phyloP scores from a whole-genome alignment of 2,797 vertebrate species.

The Myotis pilosus region DNA sequence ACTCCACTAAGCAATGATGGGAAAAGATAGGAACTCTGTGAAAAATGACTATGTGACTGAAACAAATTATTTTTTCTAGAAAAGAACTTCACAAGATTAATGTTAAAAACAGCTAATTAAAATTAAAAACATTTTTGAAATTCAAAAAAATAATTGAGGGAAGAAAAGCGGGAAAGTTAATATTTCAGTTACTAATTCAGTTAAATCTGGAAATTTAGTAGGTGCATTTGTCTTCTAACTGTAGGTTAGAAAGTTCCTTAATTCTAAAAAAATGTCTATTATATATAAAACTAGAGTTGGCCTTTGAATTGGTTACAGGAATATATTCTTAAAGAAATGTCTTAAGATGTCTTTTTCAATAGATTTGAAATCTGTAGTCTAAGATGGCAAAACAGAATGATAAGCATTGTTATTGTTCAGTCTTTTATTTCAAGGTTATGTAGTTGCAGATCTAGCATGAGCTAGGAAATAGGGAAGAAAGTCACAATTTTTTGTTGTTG shows the following conservation, averaged over 20 bases:
- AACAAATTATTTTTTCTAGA: not conserved
- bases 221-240: not conserved
- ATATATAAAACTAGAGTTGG: conserved; percentile 5
- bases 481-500: not conserved
- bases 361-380: conserved; percentile 2
- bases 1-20: not conserved
- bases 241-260: not conserved
- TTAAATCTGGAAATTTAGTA: conserved; percentile 26
- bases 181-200: conserved; percentile 28
- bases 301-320: not conserved
- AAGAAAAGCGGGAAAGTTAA: conserved; percentile 6
- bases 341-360: not conserved
- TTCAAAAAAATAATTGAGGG: conserved; percentile 2
- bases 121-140: conserved; percentile 35
- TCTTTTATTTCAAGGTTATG: conserved; percentile 22
- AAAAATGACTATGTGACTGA: not conserved
- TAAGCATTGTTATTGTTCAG: not conserved
- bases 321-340: conserved; percentile 18
- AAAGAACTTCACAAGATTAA: conserved; percentile 6
- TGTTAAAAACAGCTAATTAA: not conserved
- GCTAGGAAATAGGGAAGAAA: not conserved
- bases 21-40: not conserved
- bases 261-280: not conserved
- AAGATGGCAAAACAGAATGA: conserved; percentile 7
- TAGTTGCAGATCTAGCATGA: not conserved